Percentiles rank a stretch among this genome's conserved stretches.
Conservation (phyloP, 2,113 vertebrate species). For the Engraulis encrasicolus region DNA sequence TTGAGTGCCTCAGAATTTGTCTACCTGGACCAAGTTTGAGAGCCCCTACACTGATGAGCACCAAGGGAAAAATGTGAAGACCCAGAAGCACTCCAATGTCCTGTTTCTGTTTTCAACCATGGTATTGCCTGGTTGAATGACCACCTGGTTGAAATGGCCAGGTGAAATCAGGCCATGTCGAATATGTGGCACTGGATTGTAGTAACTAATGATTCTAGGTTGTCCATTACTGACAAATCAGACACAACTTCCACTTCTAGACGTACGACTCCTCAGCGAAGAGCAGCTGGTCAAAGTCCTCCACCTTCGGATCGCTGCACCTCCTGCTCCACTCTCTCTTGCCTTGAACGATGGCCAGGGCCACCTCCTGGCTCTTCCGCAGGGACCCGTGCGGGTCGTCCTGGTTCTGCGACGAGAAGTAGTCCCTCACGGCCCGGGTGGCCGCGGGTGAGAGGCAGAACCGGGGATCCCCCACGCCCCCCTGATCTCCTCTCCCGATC, state of each 20-base stretch:
- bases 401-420: conserved; percentile 65
- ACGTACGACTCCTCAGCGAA: conserved; percentile 80
- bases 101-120: no score
- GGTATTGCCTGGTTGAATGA: no score
- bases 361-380: conserved; percentile 68
- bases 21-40: no score
- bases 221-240: no score
- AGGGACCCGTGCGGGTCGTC: conserved; percentile 65
- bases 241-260: conserved; percentile 40
- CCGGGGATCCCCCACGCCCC: conserved; percentile 35
- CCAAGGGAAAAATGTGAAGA: no score
- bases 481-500: neutral
- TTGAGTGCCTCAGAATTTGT: no score
- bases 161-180: no score
- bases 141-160: no score
- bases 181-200: no score
- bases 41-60: no score
- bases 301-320: conserved; percentile 73
- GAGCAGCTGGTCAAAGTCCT: conserved; percentile 81
- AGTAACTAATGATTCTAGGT: no score
- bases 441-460: conserved; percentile 68
- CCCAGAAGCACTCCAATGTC: no score
- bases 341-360: conserved; percentile 66
- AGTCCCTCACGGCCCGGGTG: conserved; percentile 64
- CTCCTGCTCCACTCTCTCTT: conserved; percentile 72